Evolutionary conservation across 37 sponge, comb jelly and placozoan genomes (phyloP).

Genomic region (Oopsacas minuta): DNA sequence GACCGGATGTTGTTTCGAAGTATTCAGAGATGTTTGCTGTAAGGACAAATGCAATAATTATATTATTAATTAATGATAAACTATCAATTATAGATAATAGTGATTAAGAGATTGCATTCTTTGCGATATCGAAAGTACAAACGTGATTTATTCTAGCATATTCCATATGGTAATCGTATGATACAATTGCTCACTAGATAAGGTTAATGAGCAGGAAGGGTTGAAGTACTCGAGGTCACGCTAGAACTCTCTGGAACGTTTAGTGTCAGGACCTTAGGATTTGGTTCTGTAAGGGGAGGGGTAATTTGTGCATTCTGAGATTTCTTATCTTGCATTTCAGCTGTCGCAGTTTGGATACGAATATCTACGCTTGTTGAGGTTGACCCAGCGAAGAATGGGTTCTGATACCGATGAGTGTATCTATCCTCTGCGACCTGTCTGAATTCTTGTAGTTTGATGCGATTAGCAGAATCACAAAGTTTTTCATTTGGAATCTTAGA

Average conservation of each 20-base stretch:
- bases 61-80: neutral
- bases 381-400: conserved; percentile 28
- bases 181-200: too few species aligned
- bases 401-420: conserved; percentile 67
- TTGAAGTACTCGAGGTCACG: neutral
- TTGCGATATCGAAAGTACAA: too few species aligned
- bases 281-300: neutral
- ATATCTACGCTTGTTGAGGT: neutral
- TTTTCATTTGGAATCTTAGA: conserved; percentile 32
- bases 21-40: neutral
- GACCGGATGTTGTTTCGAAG: too few species aligned
- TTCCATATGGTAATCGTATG: neutral
- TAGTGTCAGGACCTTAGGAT: neutral
- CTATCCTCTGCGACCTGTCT: conserved; percentile 57
- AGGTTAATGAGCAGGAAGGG: neutral
- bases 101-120: too few species aligned
- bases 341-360: neutral
- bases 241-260: neutral
- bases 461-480: conserved; percentile 42
- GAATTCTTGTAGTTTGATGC: conserved; percentile 68
- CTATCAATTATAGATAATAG: too few species aligned
- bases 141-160: too few species aligned
- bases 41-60: neutral
- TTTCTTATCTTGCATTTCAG: neutral
- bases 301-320: neutral